Base-by-base conservation (phyloP, 2,797 vertebrate genomes). In the Crocidura indochinensis region DNA sequence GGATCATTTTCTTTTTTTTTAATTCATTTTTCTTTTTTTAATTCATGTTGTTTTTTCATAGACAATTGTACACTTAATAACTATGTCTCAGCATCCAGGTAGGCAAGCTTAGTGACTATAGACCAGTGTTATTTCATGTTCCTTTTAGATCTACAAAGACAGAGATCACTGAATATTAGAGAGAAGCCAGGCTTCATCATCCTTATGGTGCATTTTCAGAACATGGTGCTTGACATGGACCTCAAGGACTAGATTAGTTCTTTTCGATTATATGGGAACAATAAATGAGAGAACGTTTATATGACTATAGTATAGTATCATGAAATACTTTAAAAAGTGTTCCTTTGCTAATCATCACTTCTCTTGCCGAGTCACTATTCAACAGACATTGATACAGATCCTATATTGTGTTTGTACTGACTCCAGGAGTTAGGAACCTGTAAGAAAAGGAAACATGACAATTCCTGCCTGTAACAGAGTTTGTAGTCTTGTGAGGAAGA, bases 91-190 rank as follows among this genome's bases (percentile, higher is more conserved):
- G 0, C 44, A 47, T 60, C 38, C 10, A 38, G 38, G 38, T 38
- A 38, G 38, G 38, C 38, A 10, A 71, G 46, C 69, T 82, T 17
- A 47, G 46, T 69, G 8, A 22, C 2, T 46, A 11, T 20, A 27
- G 20, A 56, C 31, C 53, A 65, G 7, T 69, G 38, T 51, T 46
- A 20, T 29, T 88, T 38, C 11, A 3, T n/a, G 44, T 47, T 78
- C 12, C 46, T 92, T 49, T 7, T 78, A 77, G 60, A 74, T 65
- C 17, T 44, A 8, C n/a, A 92, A 47, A 93, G 46, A 69, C 19
- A 14, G 6, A 46, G n/a, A 31, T 29, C 69, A 24, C n/a, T 56
- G 60, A 15, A 12, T 53, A 12, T 38, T 5, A 38, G 51, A 53
- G 51, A 53, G 51, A 53, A 53, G 51, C 51, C 51, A 14, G 51